Conservation (phyloP, 2,113 vertebrate species). For the Hassar affinis region DNA sequence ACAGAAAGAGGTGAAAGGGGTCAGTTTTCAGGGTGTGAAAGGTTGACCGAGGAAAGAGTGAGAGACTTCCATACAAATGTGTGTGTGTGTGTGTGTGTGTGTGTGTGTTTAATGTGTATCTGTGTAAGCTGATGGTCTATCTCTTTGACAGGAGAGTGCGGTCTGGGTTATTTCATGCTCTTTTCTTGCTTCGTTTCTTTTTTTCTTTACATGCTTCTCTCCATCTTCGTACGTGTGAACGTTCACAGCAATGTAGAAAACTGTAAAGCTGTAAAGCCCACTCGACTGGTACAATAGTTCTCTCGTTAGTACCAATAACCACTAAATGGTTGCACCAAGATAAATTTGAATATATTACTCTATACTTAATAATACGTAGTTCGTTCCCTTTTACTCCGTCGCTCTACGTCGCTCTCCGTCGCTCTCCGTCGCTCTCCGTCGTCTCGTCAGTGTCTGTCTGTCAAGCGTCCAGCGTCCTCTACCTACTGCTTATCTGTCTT, state of each 20-base stretch:
- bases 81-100: slow-evolving; percentile 43
- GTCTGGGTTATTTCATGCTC: slow-evolving; percentile 14
- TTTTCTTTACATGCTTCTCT: neutral
- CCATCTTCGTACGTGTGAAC: neutral
- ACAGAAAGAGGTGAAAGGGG: slow-evolving; percentile 41
- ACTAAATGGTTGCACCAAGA: slow-evolving; percentile 2
- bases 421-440: slow-evolving; percentile 9
- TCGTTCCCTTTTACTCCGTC: slow-evolving; percentile 15
- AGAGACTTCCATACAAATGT: slow-evolving; percentile 31
- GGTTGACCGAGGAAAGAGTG: slow-evolving; percentile 13
- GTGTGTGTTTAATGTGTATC: no score
- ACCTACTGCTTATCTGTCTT: neutral
- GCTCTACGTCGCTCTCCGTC: no score
- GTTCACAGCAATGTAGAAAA: neutral
- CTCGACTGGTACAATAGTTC: neutral
- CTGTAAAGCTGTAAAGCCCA: neutral
- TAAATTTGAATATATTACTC: slow-evolving; percentile 10
- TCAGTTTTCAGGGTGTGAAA: slow-evolving; percentile 29
- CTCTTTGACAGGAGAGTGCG: slow-evolving; percentile 7
- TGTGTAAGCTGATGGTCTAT: slow-evolving; percentile 27
- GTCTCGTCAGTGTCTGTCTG: slow-evolving; percentile 13
- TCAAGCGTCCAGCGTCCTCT: slow-evolving; percentile 6
- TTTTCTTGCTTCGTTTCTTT: neutral
- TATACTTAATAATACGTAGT: neutral
- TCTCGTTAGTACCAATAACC: neutral